Conservation (phyloP, 2,797 vertebrate species). For the Sandelia bainsii region DNA sequence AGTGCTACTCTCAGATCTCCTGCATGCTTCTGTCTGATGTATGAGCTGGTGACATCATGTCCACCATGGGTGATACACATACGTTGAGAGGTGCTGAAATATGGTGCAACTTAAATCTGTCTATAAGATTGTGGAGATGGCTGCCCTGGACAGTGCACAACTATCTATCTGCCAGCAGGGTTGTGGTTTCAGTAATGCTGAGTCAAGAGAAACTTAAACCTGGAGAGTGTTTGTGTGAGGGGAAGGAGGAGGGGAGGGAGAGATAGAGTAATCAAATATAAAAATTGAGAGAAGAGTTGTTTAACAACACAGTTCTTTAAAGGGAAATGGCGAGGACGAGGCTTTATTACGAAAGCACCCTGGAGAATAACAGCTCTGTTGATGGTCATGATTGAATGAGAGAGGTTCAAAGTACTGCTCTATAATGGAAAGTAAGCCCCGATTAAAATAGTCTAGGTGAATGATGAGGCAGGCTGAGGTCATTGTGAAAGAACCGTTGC, state of each 20-base stretch:
- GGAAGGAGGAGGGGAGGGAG: background rate
- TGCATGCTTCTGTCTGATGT: conserved; percentile 61
- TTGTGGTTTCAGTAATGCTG: conserved; percentile 67
- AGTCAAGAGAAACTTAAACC: conserved; percentile 71
- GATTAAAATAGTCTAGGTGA: conserved; percentile 79
- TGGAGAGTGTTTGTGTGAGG: background rate
- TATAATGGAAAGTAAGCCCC: conserved; percentile 78
- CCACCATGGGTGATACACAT: conserved; percentile 49
- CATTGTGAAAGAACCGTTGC: conserved; percentile 67
- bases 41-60: conserved; percentile 64
- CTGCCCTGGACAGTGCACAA: conserved; percentile 15
- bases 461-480: conserved; percentile 74
- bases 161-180: conserved; percentile 31
- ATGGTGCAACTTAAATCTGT: conserved; percentile 41
- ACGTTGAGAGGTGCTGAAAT: conserved; percentile 58
- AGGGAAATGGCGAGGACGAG: conserved; percentile 44
- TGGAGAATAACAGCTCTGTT: conserved; percentile 55
- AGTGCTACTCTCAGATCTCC: conserved; percentile 70
- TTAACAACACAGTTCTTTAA: conserved; percentile 56
- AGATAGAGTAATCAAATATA: conserved; percentile 42
- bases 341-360: conserved; percentile 40
- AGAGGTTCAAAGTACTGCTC: conserved; percentile 57
- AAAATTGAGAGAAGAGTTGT: conserved; percentile 53
- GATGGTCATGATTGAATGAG: conserved; percentile 73
- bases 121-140: conserved; percentile 39